These are phyloP conservation scores for Drosophila orosa DNA, from an alignment of 1,140 invertebrate genomes.

Conservation along the genomic window DNA sequence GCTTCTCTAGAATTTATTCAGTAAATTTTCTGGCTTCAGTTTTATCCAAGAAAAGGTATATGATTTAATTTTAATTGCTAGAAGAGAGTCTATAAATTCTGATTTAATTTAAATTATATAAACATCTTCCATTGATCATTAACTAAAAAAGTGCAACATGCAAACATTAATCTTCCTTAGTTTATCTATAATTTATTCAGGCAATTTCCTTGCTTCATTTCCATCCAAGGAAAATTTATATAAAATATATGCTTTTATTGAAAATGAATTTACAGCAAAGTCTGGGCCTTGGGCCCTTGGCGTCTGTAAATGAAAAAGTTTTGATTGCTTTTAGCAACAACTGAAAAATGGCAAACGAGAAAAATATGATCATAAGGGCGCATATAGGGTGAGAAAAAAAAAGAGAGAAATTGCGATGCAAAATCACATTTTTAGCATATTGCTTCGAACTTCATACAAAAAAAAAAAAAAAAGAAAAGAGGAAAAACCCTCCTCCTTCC, in stretches of 20 bases:
- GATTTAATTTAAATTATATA: too few species aligned
- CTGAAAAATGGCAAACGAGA: constrained; percentile 36
- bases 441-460: constrained; percentile 12
- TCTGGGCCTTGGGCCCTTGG: constrained; percentile 6
- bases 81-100: too few species aligned
- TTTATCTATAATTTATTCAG: constrained; percentile 8
- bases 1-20: neutral
- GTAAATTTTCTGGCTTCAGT: neutral
- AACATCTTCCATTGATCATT: too few species aligned
- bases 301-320: constrained; percentile 57
- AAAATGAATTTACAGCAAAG: constrained; percentile 33
- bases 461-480: neutral
- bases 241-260: constrained; percentile 27
- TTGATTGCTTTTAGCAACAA: constrained; percentile 61
- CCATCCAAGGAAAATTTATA: neutral
- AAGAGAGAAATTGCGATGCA: constrained; percentile 35
- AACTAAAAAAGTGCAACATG: neutral
- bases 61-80: too few species aligned
- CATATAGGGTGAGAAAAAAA: neutral
- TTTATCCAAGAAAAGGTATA: too few species aligned
- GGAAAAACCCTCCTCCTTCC: constrained; percentile 12
- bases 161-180: neutral
- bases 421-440: constrained; percentile 60
- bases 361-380: constrained; percentile 47
- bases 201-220: constrained; percentile 6